A percentile compares a stretch with the other conserved stretches of the same genome.
phyloP scores from a whole-genome alignment of 92 coral and sea anemone genomes.

The Parazoanthus atlanticus region DNA sequence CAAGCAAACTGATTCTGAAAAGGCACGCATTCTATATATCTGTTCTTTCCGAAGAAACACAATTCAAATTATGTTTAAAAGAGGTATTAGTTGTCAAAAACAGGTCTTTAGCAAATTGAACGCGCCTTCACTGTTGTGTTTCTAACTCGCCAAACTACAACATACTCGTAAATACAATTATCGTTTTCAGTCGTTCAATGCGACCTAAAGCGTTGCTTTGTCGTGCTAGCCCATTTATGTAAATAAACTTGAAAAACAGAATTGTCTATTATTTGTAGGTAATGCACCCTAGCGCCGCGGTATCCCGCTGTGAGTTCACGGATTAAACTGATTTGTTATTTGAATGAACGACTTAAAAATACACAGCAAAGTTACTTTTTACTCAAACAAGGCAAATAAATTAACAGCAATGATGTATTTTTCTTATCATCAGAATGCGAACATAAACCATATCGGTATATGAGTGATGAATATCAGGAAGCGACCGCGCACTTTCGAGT shows the following conservation, averaged over 20 bases:
- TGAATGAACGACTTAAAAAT: constrained; percentile 8
- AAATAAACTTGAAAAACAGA: constrained; percentile 20
- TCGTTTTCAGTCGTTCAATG: background rate
- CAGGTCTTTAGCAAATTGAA: constrained; percentile 35
- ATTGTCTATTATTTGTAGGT: background rate
- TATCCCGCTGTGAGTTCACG: constrained; percentile 19
- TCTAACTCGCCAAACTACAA: constrained; percentile 9
- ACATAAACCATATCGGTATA: constrained; percentile 8
- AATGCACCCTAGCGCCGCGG: background rate
- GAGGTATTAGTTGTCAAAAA: constrained; percentile 12
- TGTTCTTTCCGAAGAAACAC: background rate
- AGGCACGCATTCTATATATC: constrained; percentile 30
- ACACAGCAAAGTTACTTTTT: constrained; percentile 8
- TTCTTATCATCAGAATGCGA: constrained; percentile 10
- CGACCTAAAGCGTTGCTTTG: constrained; percentile 26
- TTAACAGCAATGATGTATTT: background rate
- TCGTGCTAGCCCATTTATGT: background rate
- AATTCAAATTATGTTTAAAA: constrained; percentile 11
- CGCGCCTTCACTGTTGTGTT: constrained; percentile 13
- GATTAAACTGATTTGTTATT: constrained; percentile 2
- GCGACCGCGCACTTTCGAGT: background rate
- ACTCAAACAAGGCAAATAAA: background rate
- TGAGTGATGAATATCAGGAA: background rate
- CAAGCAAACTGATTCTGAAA: constrained; percentile 6
- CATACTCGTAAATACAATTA: constrained; percentile 38